phyloP scores from a whole-genome alignment of 2,888 invertebrate genomes.

The Hesperia comma region DNA sequence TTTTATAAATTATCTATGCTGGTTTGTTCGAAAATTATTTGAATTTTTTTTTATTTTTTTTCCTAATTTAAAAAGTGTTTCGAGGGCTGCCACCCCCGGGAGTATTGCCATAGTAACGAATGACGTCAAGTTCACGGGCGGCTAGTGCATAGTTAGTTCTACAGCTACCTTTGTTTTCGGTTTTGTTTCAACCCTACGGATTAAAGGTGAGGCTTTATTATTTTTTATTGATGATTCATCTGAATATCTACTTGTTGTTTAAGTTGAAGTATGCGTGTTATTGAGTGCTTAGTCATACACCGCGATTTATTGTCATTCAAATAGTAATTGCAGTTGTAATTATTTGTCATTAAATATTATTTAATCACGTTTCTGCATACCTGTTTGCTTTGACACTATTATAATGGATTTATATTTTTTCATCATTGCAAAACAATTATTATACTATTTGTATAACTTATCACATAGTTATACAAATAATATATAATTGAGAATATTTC shows the following conservation, averaged over 20 bases:
- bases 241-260: constrained; percentile 7
- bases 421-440: too few relatives aligned
- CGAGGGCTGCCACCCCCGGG: constrained; percentile 64
- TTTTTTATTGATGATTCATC: constrained; percentile 32
- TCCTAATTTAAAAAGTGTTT: constrained; percentile 49
- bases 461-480: too few relatives aligned
- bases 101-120: constrained; percentile 76
- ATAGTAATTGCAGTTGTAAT: constrained; percentile 20
- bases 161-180: constrained; percentile 60
- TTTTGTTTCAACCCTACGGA: constrained; percentile 43
- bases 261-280: not conserved
- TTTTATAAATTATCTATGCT: constrained; percentile 16
- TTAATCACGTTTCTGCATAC: not conserved
- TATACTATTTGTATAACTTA: too few relatives aligned
- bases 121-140: constrained; percentile 82
- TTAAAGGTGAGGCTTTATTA: constrained; percentile 41
- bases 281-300: constrained; percentile 24
- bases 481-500: too few relatives aligned
- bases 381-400: not conserved
- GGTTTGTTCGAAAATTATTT: constrained; percentile 16
- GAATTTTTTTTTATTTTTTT: constrained; percentile 48
- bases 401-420: too few relatives aligned
- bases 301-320: constrained; percentile 22
- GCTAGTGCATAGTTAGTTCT: constrained; percentile 80
- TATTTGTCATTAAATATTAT: constrained; percentile 27